Conservation (phyloP, 1,140 invertebrate genomes). For the Aplysia californica region DNA sequence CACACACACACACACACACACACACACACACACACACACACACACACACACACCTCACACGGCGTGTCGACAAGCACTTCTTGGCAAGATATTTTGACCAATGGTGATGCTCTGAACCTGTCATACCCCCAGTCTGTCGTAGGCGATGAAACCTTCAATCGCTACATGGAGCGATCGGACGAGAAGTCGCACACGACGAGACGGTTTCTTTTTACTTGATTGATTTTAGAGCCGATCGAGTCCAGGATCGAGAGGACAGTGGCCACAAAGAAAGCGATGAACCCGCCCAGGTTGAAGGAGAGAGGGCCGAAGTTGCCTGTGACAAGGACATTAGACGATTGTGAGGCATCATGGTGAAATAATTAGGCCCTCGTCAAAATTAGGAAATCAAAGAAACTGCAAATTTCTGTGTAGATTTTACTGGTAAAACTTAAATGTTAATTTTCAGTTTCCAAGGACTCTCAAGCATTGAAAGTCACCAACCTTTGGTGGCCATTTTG, state of each 20-base stretch:
- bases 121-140: too few species aligned
- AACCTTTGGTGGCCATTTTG: too few species aligned
- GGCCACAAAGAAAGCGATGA: slow-evolving; percentile 61
- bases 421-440: neutral
- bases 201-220: too few species aligned
- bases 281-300: slow-evolving; percentile 54
- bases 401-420: neutral
- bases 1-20: neutral
- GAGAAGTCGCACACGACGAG: slow-evolving; percentile 55
- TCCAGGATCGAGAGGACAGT: slow-evolving; percentile 65
- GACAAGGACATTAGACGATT: too few species aligned
- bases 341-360: neutral
- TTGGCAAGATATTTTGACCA: too few species aligned
- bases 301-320: slow-evolving; percentile 63
- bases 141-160: slow-evolving; percentile 85
- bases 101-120: too few species aligned
- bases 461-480: too few species aligned
- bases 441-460: too few species aligned
- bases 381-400: too few species aligned
- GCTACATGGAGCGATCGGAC: slow-evolving; percentile 72
- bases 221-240: slow-evolving; percentile 67
- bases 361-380: too few species aligned
- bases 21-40: slow-evolving; percentile 47
- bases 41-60: too few species aligned
- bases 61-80: slow-evolving; percentile 83